phyloP scores from a whole-genome alignment of 2,888 invertebrate genomes.

The Cordilura impudica region DNA sequence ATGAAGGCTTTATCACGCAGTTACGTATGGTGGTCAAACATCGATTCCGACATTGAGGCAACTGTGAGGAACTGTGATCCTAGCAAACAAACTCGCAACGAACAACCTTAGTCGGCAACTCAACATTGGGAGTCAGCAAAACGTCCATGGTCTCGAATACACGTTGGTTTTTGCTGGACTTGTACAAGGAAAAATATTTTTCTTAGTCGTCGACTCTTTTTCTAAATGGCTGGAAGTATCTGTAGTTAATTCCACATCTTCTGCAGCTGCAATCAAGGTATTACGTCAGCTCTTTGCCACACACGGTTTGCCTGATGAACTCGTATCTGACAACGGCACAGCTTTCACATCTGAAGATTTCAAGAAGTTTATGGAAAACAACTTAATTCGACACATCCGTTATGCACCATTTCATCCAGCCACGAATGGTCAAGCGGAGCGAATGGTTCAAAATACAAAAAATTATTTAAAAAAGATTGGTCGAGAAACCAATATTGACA shows the following conservation, averaged over 20 bases:
- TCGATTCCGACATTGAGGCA: slow-evolving; percentile 28
- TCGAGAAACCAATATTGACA: background rate
- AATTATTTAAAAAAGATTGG: background rate
- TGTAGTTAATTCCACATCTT: slow-evolving; percentile 46
- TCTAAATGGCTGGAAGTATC: slow-evolving; percentile 52
- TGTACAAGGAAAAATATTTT: slow-evolving; percentile 26
- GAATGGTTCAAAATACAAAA: slow-evolving; percentile 39
- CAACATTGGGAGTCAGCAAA: slow-evolving; percentile 25
- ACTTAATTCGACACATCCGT: slow-evolving; percentile 23
- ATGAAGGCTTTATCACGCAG: slow-evolving; percentile 40
- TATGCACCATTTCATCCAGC: slow-evolving; percentile 28
- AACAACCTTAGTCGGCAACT: slow-evolving; percentile 20
- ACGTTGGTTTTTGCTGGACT: slow-evolving; percentile 43
- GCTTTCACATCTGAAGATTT: slow-evolving; percentile 6
- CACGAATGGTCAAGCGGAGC: slow-evolving; percentile 25
- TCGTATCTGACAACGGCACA: background rate
- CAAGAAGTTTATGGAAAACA: slow-evolving; percentile 12
- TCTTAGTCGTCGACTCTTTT: slow-evolving; percentile 44
- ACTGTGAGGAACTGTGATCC: slow-evolving; percentile 26
- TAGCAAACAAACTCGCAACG: slow-evolving; percentile 41
- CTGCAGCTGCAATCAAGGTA: slow-evolving; percentile 9
- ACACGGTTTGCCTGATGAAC: background rate
- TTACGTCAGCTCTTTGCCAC: background rate
- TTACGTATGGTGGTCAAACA: slow-evolving; percentile 40
- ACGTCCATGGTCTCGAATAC: slow-evolving; percentile 34